Conservation (phyloP, 2,797 vertebrate species). For the Crenichthys baileyi region DNA sequence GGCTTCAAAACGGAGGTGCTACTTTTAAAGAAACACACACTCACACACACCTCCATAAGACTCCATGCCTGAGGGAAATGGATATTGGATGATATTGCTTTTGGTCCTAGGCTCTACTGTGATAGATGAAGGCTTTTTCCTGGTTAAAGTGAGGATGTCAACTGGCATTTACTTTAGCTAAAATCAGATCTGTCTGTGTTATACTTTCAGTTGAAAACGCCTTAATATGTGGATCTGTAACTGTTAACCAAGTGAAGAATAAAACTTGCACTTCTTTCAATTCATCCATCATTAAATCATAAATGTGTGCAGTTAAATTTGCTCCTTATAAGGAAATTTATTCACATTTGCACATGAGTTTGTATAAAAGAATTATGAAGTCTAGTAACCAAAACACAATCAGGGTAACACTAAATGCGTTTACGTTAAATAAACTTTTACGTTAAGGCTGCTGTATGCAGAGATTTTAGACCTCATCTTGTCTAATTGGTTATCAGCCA, state of each 20-base stretch:
- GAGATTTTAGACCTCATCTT: too few relatives aligned
- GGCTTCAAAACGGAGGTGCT: conserved; percentile 29
- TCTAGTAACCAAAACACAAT: background rate
- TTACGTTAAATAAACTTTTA: too few relatives aligned
- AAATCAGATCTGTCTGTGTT: conserved; percentile 4
- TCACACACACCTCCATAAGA: conserved; percentile 32
- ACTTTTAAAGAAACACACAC: conserved; percentile 34
- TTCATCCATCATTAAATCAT: background rate
- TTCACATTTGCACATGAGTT: background rate
- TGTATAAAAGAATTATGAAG: background rate
- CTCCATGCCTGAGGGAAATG: conserved; percentile 46
- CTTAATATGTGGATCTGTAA: background rate
- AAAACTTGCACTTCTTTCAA: background rate
- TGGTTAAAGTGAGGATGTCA: conserved; percentile 24
- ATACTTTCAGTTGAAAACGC: background rate
- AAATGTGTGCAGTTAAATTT: background rate
- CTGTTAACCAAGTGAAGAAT: background rate
- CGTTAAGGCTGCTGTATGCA: too few relatives aligned
- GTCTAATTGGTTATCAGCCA: too few relatives aligned
- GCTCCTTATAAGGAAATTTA: background rate
- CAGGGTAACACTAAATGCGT: background rate
- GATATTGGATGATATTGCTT: conserved; percentile 60
- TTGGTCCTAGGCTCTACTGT: conserved; percentile 26
- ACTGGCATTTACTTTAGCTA: background rate
- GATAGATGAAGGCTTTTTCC: conserved; percentile 49